These are phyloP conservation scores for Hystrix brachyura DNA, from an alignment of 2,113 vertebrate species.

Conservation along the genomic window DNA sequence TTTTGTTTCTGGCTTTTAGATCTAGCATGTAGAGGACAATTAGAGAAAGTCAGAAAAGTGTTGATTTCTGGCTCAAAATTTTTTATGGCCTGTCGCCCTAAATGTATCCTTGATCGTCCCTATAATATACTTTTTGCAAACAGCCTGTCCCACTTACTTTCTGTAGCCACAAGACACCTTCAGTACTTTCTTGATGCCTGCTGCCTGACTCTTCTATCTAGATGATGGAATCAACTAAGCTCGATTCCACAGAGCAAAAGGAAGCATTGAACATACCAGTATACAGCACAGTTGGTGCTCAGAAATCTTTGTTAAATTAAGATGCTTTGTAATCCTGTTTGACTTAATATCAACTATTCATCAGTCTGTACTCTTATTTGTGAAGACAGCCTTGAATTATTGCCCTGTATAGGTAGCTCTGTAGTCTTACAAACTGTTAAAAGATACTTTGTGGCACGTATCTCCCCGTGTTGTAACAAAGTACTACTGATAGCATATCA, in stretches of 20 bases:
- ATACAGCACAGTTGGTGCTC: neutral
- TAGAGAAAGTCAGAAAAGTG: neutral
- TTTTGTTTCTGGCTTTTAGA: neutral
- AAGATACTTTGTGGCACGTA: neutral
- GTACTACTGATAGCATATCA: neutral
- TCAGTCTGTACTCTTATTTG: neutral
- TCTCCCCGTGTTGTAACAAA: conserved; percentile 13
- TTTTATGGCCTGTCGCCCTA: neutral
- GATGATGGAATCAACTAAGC: neutral
- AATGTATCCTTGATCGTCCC: neutral
- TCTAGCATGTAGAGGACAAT: neutral
- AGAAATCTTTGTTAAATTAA: conserved; percentile 12
- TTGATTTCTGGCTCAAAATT: neutral
- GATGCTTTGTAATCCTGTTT: neutral
- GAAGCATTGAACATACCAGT: neutral
- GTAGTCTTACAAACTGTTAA: neutral
- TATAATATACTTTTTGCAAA: neutral
- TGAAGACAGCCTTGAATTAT: neutral
- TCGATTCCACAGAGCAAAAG: neutral
- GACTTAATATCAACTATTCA: neutral
- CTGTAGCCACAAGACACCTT: neutral
- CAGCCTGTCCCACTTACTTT: neutral
- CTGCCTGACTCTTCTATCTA: neutral
- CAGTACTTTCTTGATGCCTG: neutral
- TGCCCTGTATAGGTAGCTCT: neutral